Base-by-base conservation (phyloP, 1,140 invertebrate species). In the Calliopsis andreniformis region DNA sequence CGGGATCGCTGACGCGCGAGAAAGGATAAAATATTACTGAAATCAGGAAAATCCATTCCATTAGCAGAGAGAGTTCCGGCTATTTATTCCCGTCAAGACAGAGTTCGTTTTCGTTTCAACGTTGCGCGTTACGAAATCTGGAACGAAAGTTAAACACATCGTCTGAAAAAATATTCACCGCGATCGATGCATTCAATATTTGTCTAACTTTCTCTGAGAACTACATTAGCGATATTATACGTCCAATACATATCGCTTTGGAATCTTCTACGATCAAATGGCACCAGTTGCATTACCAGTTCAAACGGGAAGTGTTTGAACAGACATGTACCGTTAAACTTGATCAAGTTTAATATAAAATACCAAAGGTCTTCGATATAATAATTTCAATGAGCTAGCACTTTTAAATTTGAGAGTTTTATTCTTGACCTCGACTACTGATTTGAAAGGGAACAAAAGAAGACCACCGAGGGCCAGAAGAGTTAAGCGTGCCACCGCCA, bases 101-200 rank as follows among this genome's bases (percentile, higher is more conserved):
- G 14, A 64, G 7, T 64, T 73, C 61, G 59, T 43, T 73, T 64
- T 73, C 70, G 16, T 62, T 71, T 49, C 55, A 7, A 12, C 10
- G 47, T 63, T 45, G 55, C 14, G 70, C 10, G 47, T 63, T 45
- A 64, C 14, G 70, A 73, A 55, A 32, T 45, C 39, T 61, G 14
- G 10, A 55, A 64, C 35, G 70, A 56, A 56, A 73, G 61, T 56
- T 12, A 32, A 42, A 53, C 20, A 12, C 18, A 20, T 47, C 69
- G 43, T 62, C 14, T 32, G n/a, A 32, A 0, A 28, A 25, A 32
- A 42, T 39, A 42, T 71, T 53, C 18, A 16, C 25, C 18, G 23
- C 20, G 6, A 39, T 62, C 35, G 18, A 28, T 23, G 12, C 16
- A 30, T n/a, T 6, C 23, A 63, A 20, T 53, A 30, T 53, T 53